Percentiles rank a stretch among this genome's conserved stretches.
phyloP scores from a whole-genome alignment of 2,113 vertebrate species.

The Dromiciops gliroides region DNA sequence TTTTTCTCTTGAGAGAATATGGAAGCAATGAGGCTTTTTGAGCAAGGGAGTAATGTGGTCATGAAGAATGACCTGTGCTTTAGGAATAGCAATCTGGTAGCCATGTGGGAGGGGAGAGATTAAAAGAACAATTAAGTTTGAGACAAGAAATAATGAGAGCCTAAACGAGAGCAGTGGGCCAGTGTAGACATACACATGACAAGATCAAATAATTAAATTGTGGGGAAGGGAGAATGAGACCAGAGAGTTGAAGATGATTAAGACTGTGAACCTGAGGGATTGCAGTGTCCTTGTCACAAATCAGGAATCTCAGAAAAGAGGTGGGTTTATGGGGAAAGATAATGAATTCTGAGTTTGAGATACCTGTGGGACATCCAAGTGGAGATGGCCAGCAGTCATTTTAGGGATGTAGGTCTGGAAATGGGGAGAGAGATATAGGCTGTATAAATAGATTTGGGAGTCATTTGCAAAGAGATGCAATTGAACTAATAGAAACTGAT shows the following conservation, averaged over 20 bases:
- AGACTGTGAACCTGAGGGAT: constrained; percentile 12
- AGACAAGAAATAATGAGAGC: not conserved
- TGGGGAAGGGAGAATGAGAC: not conserved
- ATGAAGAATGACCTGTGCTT: not conserved
- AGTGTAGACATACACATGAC: not conserved
- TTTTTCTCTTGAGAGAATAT: not conserved
- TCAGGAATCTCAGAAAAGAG: constrained; percentile 7
- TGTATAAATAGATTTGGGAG: not conserved
- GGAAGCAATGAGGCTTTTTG: not conserved
- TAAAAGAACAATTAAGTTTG: not conserved
- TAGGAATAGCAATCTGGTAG: not conserved
- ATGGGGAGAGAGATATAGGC: not conserved
- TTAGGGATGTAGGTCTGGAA: no score
- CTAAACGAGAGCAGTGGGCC: not conserved
- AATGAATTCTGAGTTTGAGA: not conserved
- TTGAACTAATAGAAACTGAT: not conserved
- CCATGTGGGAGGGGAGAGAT: not conserved
- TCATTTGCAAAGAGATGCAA: not conserved
- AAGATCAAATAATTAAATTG: constrained; percentile 16
- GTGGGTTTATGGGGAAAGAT: not conserved
- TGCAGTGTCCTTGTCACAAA: constrained; percentile 8
- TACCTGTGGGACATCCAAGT: not conserved
- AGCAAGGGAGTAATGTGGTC: not conserved
- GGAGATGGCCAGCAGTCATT: no score
- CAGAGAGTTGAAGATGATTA: constrained; percentile 3